These are phyloP conservation scores for Clitarchus hookeri DNA, from an alignment of 2,888 invertebrate species.

Conservation along the genomic window DNA sequence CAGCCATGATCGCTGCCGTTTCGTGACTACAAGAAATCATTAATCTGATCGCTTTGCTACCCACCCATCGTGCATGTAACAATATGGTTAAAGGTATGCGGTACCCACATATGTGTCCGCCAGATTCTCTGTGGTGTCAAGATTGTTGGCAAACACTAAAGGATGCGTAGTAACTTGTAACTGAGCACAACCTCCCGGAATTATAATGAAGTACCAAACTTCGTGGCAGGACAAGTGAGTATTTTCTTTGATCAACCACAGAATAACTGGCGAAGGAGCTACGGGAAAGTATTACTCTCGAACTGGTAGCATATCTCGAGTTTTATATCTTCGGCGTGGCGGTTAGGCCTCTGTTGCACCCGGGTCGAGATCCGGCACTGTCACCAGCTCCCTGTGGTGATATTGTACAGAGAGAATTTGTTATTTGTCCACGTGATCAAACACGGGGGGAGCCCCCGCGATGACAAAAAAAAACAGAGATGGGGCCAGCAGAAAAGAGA, in stretches of 20 bases:
- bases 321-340: too few species aligned
- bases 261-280: not conserved
- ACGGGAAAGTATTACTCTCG: not conserved
- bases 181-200: too few species aligned
- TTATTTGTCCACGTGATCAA: constrained; percentile 37
- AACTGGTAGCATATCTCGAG: not conserved
- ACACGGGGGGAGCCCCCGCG: constrained; percentile 26
- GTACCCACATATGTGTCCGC: too few species aligned
- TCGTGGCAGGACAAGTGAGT: not conserved
- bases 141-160: too few species aligned
- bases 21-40: too few species aligned
- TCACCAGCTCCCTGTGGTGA: constrained; percentile 24
- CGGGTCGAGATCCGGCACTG: not conserved
- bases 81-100: too few species aligned
- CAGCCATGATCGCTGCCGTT: too few species aligned
- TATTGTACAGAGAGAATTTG: constrained; percentile 16
- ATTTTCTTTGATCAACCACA: not conserved
- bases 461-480: not conserved
- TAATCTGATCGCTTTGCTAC: too few species aligned
- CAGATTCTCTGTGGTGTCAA: too few species aligned
- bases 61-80: too few species aligned
- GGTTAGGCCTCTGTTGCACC: not conserved
- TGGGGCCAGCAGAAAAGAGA: too few species aligned
- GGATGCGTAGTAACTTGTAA: too few species aligned
- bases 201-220: not conserved